Evolutionary conservation across 2,797 vertebrate genomes (phyloP).

Genomic region (Adrianichthys oophorus): DNA sequence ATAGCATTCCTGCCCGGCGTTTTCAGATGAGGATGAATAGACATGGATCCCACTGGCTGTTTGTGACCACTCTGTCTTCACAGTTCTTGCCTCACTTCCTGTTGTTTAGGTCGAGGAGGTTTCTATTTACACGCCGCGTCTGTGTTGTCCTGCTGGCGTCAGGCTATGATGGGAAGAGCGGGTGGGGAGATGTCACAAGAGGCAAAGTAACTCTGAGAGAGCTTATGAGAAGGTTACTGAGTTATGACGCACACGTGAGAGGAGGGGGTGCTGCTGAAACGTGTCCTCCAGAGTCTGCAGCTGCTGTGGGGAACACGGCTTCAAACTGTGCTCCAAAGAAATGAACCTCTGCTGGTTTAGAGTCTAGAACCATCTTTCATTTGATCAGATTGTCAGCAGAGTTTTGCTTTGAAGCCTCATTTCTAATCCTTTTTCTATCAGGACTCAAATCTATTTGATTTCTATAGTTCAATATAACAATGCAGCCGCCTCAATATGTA

Average conservation of each 20-base stretch:
- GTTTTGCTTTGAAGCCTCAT: too few relatives aligned
- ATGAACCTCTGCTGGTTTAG: too few relatives aligned
- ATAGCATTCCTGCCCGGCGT: constrained; percentile 8
- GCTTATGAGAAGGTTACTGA: constrained; percentile 29
- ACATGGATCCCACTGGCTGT: constrained; percentile 19
- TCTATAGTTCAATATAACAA: too few relatives aligned
- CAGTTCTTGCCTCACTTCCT: constrained; percentile 38
- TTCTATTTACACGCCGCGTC: constrained; percentile 56
- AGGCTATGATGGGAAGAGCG: constrained; percentile 34
- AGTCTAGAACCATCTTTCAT: too few relatives aligned
- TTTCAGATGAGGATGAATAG: background rate
- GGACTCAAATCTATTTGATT: too few relatives aligned
- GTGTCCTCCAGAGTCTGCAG: background rate
- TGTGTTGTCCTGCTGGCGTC: constrained; percentile 51
- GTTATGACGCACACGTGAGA: constrained; percentile 5
- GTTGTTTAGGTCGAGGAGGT: constrained; percentile 57
- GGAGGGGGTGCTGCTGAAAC: background rate
- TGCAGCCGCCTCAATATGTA: too few relatives aligned
- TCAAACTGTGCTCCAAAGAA: too few relatives aligned
- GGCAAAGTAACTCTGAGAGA: background rate
- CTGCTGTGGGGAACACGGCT: too few relatives aligned
- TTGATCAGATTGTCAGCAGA: too few relatives aligned
- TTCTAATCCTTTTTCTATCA: too few relatives aligned
- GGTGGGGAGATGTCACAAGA: constrained; percentile 25
- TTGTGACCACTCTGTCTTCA: constrained; percentile 21